Evolutionary conservation across 2,888 invertebrate genomes (phyloP).

Genomic region (Cremastobaeus sp.): DNA sequence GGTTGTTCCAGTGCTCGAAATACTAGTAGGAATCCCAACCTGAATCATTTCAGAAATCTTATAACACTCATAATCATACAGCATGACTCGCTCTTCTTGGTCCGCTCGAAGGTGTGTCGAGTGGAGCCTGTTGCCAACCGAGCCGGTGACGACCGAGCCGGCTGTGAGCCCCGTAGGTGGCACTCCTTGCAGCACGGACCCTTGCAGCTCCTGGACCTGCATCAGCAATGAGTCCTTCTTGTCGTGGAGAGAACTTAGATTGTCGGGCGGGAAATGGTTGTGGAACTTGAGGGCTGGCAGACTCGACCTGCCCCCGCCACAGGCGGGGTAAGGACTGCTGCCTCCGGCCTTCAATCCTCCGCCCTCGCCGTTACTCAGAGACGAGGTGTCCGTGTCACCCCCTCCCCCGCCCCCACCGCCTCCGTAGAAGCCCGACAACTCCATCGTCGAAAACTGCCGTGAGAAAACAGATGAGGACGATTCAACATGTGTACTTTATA

Average conservation of each 20-base stretch:
- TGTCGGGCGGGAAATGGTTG: slow-evolving; percentile 94
- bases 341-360: slow-evolving; percentile 75
- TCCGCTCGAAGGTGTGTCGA: slow-evolving; percentile 80
- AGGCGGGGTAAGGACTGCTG: slow-evolving; percentile 74
- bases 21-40: slow-evolving; percentile 82
- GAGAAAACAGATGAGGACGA: slow-evolving; percentile 64
- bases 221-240: slow-evolving; percentile 84
- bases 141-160: slow-evolving; percentile 67
- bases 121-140: slow-evolving; percentile 83
- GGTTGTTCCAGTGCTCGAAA: slow-evolving; percentile 60
- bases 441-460: slow-evolving; percentile 84
- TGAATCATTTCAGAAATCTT: slow-evolving; percentile 75
- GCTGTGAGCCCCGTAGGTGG: slow-evolving; percentile 68
- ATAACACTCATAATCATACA: slow-evolving; percentile 91
- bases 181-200: slow-evolving; percentile 74
- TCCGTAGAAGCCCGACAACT: slow-evolving; percentile 90
- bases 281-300: slow-evolving; percentile 94
- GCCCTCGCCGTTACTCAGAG: slow-evolving; percentile 80
- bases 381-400: slow-evolving; percentile 86
- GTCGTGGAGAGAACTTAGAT: slow-evolving; percentile 82
- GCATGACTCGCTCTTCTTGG: slow-evolving; percentile 94
- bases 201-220: slow-evolving; percentile 77
- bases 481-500: slow-evolving; percentile 27
- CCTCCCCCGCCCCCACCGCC: slow-evolving; percentile 73
- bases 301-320: slow-evolving; percentile 82